phyloP scores from a whole-genome alignment of 37 sponge, comb jelly and placozoan species.

The Spongilla lacustris region DNA sequence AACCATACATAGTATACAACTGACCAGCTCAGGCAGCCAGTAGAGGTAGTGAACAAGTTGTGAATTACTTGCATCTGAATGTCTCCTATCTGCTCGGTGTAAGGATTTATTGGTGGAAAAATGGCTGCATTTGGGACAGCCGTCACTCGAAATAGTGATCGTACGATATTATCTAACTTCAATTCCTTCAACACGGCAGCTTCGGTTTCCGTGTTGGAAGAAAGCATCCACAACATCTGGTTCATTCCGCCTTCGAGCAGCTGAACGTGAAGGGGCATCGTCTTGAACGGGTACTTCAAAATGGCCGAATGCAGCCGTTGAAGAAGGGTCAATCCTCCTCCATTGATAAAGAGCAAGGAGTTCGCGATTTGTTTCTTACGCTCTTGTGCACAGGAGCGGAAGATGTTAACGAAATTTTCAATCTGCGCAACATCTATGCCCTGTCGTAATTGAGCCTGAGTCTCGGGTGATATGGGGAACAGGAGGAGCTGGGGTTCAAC shows the following conservation, averaged over 20 bases:
- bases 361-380: slow-evolving; percentile 16
- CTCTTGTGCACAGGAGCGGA: not conserved
- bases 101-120: not conserved
- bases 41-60: not conserved
- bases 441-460: no score
- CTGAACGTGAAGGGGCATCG: slow-evolving; percentile 11
- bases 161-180: not conserved
- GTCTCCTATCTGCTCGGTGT: not conserved
- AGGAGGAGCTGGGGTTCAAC: not conserved
- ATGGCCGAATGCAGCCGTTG: not conserved
- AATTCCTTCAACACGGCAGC: not conserved
- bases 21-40: not conserved
- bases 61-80: not conserved
- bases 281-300: slow-evolving; percentile 6
- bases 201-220: not conserved
- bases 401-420: not conserved
- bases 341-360: slow-evolving; percentile 14
- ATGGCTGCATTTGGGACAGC: not conserved
- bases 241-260: not conserved
- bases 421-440: not conserved
- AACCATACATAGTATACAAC: no score
- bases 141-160: not conserved
- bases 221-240: not conserved
- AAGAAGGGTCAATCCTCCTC: slow-evolving; percentile 1
- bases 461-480: no score